Evolutionary conservation across 2,888 invertebrate species (phyloP).

Genomic region (Cephus nigrinus): DNA sequence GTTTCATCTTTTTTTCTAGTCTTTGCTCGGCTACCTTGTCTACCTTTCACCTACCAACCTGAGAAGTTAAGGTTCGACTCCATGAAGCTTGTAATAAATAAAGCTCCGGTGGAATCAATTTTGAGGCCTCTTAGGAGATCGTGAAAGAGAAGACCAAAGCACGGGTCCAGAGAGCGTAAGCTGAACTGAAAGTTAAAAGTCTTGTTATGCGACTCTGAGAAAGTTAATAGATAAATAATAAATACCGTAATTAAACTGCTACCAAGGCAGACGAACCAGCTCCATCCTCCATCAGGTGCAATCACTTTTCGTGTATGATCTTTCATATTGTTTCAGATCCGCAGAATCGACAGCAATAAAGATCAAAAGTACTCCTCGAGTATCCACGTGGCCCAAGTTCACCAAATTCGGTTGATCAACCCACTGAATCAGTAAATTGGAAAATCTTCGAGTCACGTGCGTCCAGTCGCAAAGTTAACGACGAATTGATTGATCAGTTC

Average conservation of each 20-base stretch:
- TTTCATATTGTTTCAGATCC: background rate
- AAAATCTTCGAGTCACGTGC: background rate
- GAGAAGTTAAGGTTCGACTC: slow-evolving; percentile 84
- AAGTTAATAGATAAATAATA: background rate
- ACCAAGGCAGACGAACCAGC: slow-evolving; percentile 87
- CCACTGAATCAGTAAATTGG: background rate
- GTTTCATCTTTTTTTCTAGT: background rate
- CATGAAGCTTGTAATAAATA: slow-evolving; percentile 80
- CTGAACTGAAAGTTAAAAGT: slow-evolving; percentile 73
- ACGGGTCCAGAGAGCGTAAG: slow-evolving; percentile 83
- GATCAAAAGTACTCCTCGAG: background rate
- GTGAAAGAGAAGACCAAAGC: slow-evolving; percentile 83
- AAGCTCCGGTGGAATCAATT: slow-evolving; percentile 81
- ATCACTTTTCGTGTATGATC: slow-evolving; percentile 45
- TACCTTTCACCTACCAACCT: slow-evolving; percentile 51
- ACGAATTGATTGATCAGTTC: background rate
- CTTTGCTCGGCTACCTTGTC: background rate
- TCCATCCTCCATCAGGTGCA: slow-evolving; percentile 88
- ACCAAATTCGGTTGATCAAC: background rate
- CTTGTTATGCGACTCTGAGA: background rate
- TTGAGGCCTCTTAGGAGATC: slow-evolving; percentile 76
- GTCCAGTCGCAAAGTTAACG: background rate
- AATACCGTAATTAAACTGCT: slow-evolving; percentile 85
- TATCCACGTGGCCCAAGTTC: background rate
- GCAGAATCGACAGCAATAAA: background rate